phyloP scores from a whole-genome alignment of 2,888 invertebrate genomes.

The Tenthredo amoena region DNA sequence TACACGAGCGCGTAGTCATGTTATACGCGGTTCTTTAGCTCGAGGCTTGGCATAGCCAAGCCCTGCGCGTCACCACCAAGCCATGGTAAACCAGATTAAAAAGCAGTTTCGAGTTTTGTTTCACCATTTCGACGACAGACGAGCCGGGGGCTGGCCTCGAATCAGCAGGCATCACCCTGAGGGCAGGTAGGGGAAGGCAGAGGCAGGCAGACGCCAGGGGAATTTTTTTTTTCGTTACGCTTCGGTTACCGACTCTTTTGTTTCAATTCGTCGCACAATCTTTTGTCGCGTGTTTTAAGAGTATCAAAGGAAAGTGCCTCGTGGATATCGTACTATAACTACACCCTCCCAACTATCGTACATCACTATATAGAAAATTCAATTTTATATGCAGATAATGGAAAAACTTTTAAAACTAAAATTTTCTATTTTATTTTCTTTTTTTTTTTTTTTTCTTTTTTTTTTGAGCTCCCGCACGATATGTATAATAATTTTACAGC shows the following conservation, averaged over 20 bases:
- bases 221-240: conserved; percentile 62
- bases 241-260: not conserved
- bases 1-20: not conserved
- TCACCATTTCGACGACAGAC: conserved; percentile 44
- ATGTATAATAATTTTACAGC: no score
- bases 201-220: conserved; percentile 63
- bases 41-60: not conserved
- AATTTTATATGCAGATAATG: no score
- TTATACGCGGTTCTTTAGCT: not conserved
- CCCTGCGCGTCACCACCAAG: not conserved
- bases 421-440: no score
- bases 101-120: conserved; percentile 49
- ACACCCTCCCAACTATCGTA: not conserved
- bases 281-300: conserved; percentile 21
- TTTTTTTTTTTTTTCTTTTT: no score
- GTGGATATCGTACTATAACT: not conserved
- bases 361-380: not conserved
- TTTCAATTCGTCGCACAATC: conserved; percentile 32
- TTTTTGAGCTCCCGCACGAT: no score
- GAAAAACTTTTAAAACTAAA: no score
- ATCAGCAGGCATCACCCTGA: conserved; percentile 64
- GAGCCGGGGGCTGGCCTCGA: conserved; percentile 28
- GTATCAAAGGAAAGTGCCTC: conserved; percentile 12
- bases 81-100: conserved; percentile 50
- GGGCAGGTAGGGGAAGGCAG: not conserved